These are phyloP conservation scores for Drosophila sordidapex DNA, from an alignment of 2,888 invertebrate species.

Conservation along the genomic window DNA sequence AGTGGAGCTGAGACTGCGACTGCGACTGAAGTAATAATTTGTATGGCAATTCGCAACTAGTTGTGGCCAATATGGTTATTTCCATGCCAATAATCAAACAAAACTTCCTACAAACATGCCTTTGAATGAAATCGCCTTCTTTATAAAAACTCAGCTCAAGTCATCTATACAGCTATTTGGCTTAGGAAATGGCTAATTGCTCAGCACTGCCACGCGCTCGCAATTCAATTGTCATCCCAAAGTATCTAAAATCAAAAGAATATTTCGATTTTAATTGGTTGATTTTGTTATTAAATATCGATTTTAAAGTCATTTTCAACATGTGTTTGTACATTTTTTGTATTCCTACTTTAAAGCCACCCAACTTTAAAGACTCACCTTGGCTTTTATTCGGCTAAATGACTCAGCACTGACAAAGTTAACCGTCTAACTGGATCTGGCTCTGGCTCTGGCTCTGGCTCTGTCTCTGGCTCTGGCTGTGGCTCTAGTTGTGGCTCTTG, in stretches of 20 bases:
- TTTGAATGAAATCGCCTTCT: not conserved
- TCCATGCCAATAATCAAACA: not conserved
- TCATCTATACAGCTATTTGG: not conserved
- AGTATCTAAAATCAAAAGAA: not conserved
- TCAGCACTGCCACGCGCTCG: not conserved
- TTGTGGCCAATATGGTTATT: not conserved
- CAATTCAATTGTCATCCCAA: not conserved
- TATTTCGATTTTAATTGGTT: not conserved
- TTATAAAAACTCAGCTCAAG: not conserved
- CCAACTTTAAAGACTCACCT: not conserved
- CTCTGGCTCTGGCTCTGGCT: constrained; percentile 1
- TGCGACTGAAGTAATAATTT: not conserved
- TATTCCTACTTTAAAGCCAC: not conserved
- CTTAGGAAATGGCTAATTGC: constrained; percentile 11
- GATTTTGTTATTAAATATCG: not conserved
- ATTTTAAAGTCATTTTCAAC: not conserved
- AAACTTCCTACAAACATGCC: not conserved
- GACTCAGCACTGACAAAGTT: constrained; percentile 11
- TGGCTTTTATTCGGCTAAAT: constrained; percentile 32
- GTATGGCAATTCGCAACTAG: not conserved
- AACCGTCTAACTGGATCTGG: constrained; percentile 9
- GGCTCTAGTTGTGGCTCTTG: constrained; percentile 2
- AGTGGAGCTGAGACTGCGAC: not conserved
- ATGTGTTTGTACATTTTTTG: not conserved
- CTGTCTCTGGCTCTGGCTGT: not conserved